These are phyloP conservation scores for Phasia obesa DNA, from an alignment of 2,888 invertebrate genomes.

Conservation along the genomic window DNA sequence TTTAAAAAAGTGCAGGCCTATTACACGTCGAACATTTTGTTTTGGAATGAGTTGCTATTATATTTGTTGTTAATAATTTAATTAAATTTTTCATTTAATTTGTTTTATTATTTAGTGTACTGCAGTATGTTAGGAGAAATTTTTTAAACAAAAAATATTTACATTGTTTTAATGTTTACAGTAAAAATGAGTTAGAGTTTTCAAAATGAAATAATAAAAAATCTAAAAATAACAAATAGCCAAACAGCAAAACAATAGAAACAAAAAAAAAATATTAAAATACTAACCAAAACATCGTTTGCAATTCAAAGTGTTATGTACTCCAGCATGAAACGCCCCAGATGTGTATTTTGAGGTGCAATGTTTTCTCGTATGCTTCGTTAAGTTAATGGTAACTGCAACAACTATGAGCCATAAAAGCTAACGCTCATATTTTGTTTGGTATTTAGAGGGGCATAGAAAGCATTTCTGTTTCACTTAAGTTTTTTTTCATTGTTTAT, in stretches of 20 bases:
- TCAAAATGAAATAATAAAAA: neutral
- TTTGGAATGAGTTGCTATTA: too few relatives aligned
- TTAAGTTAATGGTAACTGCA: slow-evolving; percentile 36
- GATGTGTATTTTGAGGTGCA: slow-evolving; percentile 39
- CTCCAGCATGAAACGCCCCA: slow-evolving; percentile 19
- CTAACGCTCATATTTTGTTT: neutral
- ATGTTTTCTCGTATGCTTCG: slow-evolving; percentile 36
- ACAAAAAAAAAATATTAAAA: neutral
- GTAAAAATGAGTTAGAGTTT: neutral
- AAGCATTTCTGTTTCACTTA: neutral
- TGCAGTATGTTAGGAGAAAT: too few relatives aligned
- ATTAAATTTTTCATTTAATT: too few relatives aligned
- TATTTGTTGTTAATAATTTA: too few relatives aligned
- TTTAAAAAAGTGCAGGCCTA: too few relatives aligned
- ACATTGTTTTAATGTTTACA: neutral
- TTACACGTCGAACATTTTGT: too few relatives aligned
- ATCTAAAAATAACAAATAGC: neutral
- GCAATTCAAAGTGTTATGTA: neutral
- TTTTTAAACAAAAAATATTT: too few relatives aligned
- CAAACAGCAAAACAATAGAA: too few relatives aligned
- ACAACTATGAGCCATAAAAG: slow-evolving; percentile 17
- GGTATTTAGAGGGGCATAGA: neutral
- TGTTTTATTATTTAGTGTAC: too few relatives aligned
- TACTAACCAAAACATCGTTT: neutral
- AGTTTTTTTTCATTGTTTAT: slow-evolving; percentile 11